Conservation (phyloP, 2,797 vertebrate genomes). For the Thamnophis elegans region DNA sequence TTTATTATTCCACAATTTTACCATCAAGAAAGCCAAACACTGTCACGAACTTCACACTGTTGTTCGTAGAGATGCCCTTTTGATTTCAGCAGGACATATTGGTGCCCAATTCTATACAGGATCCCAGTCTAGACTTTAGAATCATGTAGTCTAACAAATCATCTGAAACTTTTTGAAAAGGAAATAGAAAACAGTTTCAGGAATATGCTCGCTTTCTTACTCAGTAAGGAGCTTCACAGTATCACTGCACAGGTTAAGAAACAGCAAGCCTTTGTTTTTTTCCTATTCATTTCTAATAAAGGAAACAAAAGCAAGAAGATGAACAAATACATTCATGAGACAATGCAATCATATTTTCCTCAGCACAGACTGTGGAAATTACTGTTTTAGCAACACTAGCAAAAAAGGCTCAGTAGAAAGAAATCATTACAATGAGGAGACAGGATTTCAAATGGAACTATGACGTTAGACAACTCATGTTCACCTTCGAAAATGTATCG, state of each 20-base stretch:
- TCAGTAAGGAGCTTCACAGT: background rate
- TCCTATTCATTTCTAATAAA: conserved; percentile 21
- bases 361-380: background rate
- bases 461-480: background rate
- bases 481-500: background rate
- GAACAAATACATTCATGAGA: conserved; percentile 15
- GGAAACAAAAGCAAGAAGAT: background rate
- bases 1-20: background rate
- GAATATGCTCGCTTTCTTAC: background rate
- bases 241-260: background rate
- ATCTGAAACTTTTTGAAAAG: background rate
- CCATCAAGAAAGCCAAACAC: background rate
- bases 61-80: background rate
- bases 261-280: background rate
- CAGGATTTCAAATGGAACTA: background rate
- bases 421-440: conserved; percentile 31
- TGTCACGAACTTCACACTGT: background rate
- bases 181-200: background rate
- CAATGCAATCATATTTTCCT: conserved; percentile 11
- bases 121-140: background rate
- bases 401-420: conserved; percentile 42
- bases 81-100: background rate
- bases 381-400: conserved; percentile 8
- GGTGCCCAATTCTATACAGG: background rate
- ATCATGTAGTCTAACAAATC: background rate